Conservation (phyloP, 2,797 vertebrate species). For the Sitta carolinensis region DNA sequence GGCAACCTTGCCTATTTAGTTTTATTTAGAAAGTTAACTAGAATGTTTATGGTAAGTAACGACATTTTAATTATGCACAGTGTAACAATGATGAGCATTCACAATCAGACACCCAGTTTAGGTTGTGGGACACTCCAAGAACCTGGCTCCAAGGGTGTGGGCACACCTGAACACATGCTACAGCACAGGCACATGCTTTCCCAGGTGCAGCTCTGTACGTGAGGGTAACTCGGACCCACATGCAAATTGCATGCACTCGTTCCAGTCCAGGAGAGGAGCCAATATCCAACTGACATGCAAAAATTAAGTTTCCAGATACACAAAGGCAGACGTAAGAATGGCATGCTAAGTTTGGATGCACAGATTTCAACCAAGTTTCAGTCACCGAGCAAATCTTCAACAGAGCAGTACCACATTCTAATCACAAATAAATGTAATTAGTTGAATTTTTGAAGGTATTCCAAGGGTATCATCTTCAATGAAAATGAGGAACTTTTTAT, state of each 20-base stretch:
- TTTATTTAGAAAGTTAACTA: constrained; percentile 58
- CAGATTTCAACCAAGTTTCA: constrained; percentile 35
- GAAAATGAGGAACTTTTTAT: constrained; percentile 63
- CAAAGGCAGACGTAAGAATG: constrained; percentile 32
- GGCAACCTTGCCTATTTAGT: constrained; percentile 37
- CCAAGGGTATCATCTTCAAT: constrained; percentile 28
- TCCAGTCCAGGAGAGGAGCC: constrained; percentile 44
- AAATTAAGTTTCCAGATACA: constrained; percentile 51
- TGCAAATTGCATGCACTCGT: constrained; percentile 48
- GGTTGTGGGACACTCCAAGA: neutral
- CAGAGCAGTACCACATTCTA: constrained; percentile 35
- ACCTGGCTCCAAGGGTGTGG: neutral
- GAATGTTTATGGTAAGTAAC: constrained; percentile 23
- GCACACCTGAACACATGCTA: constrained; percentile 36
- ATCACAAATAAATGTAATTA: constrained; percentile 19
- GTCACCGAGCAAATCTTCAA: constrained; percentile 28
- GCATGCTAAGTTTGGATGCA: constrained; percentile 55
- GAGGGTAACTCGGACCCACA: neutral
- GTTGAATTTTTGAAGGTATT: constrained; percentile 42
- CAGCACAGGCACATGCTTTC: constrained; percentile 48
- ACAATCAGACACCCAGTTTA: constrained; percentile 29
- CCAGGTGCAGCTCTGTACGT: neutral
- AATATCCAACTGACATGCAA: constrained; percentile 41
- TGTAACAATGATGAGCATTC: constrained; percentile 38
- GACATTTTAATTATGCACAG: constrained; percentile 57